phyloP scores from a whole-genome alignment of 1,140 invertebrate species.

The Diuraphis noxia region DNA sequence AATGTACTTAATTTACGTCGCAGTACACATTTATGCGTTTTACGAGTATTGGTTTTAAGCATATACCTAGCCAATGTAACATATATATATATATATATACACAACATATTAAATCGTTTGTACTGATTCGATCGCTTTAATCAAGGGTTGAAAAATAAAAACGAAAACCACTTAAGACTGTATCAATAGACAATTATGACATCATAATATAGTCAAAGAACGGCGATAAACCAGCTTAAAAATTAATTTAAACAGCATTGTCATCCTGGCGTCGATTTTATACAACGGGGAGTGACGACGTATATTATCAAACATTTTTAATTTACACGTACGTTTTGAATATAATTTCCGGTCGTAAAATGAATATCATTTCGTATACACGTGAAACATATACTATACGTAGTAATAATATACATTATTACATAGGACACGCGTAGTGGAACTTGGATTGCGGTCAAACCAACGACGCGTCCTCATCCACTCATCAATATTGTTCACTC shows the following conservation, averaged over 20 bases:
- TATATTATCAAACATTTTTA: not conserved
- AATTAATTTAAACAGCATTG: not conserved
- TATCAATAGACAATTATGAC: not conserved
- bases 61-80: not conserved
- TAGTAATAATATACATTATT: not conserved
- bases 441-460: not conserved
- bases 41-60: not conserved
- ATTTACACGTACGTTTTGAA: slow-evolving; percentile 12
- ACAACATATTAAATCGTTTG: not conserved
- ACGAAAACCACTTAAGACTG: not conserved
- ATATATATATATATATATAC: not conserved
- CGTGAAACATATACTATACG: not conserved
- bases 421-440: not conserved
- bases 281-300: not conserved
- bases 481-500: not conserved
- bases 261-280: not conserved
- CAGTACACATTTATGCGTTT: not conserved
- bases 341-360: not conserved
- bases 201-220: not conserved
- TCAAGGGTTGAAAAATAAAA: not conserved
- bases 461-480: not conserved
- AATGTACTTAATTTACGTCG: not conserved
- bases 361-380: not conserved
- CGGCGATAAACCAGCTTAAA: not conserved
- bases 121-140: not conserved